Percentiles rank a stretch among this genome's conserved stretches.
These are phyloP conservation scores for Dinocampus coccinellae DNA, from an alignment of 2,888 invertebrate genomes.

Conservation along the genomic window DNA sequence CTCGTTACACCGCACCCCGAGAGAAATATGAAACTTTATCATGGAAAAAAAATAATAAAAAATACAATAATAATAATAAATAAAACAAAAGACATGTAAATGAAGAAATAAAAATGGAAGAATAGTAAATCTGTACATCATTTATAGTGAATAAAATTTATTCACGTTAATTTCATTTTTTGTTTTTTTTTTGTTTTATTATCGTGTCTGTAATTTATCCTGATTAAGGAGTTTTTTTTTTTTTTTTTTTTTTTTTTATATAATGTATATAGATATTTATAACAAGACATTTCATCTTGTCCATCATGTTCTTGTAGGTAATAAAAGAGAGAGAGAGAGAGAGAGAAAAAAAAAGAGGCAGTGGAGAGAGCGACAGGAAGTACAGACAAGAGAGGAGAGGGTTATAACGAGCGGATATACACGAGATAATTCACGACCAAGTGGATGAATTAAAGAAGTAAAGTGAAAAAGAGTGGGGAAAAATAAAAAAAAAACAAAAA, in stretches of 20 bases:
- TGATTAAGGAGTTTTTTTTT: no score
- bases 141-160: no score
- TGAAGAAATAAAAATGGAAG: no score
- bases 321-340: not conserved
- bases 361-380: not conserved
- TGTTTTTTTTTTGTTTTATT: no score
- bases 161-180: no score
- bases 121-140: no score
- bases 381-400: not conserved
- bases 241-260: no score
- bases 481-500: slow-evolving; percentile 1
- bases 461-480: not conserved
- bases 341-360: not conserved
- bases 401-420: not conserved
- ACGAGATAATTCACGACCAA: slow-evolving; percentile 1
- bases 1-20: slow-evolving; percentile 27
- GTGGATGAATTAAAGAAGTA: not conserved
- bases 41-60: slow-evolving; percentile 28
- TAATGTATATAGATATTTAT: no score
- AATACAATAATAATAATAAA: slow-evolving; percentile 11
- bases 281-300: no score
- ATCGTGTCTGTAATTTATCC: no score
- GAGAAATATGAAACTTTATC: slow-evolving; percentile 28
- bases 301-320: no score
- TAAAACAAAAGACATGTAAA: no score